These are phyloP conservation scores for Rousettus madagascariensis DNA, from an alignment of 2,797 vertebrate genomes.

Conservation along the genomic window DNA sequence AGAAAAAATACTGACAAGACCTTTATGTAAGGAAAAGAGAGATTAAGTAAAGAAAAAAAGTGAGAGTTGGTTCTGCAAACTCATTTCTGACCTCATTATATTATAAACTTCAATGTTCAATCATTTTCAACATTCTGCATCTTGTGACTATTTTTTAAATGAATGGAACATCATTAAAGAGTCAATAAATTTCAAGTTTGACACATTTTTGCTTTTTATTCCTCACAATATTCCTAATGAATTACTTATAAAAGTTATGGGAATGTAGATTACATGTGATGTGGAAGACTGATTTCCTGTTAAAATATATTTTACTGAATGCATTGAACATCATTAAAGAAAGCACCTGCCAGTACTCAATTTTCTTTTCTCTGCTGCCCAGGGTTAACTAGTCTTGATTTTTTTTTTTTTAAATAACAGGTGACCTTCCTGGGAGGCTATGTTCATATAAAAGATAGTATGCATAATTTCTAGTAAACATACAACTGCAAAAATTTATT, in stretches of 20 bases:
- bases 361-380: background rate
- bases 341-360: background rate
- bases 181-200: background rate
- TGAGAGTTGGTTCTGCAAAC: background rate
- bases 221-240: conserved; percentile 9
- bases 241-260: background rate
- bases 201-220: conserved; percentile 1
- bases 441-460: background rate
- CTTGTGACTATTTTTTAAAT: background rate
- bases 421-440: background rate
- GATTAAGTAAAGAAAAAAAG: conserved; percentile 5
- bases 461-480: background rate
- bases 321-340: background rate
- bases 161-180: conserved; percentile 1
- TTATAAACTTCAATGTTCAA: background rate
- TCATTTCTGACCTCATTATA: conserved; percentile 5
- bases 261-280: background rate
- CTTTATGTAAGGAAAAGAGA: background rate
- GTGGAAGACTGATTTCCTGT: background rate
- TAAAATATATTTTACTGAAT: background rate
- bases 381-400: background rate
- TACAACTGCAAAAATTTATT: background rate
- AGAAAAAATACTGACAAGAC: background rate
- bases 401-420: background rate
- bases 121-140: conserved; percentile 17